Base-by-base conservation (phyloP, 2,113 vertebrate species). In the Plecotus auritus region DNA sequence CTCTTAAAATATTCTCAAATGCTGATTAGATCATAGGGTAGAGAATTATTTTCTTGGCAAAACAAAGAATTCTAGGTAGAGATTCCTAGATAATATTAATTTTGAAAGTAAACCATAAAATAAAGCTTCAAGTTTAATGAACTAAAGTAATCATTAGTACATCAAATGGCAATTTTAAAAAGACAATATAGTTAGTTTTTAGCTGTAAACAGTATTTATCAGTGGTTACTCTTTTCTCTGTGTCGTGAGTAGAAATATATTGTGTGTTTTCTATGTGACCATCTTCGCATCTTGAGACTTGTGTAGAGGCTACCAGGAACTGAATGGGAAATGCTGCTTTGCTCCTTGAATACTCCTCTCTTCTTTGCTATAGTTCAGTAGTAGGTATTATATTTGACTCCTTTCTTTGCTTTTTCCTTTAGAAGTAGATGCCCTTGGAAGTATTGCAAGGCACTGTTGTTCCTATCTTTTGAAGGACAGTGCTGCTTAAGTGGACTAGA, bases 1-100 rank as follows among this genome's bases (percentile, higher is more conserved):
- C 69, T 59, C 84, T 87, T 54, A 88, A 28, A 45, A 42, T 67
- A 88, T 82, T 92, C 78, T 80, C 74, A 45, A 42, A 22, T 86
- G 83, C 59, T 88, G 64, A 85, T 32, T 84, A 67, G 85, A 77
- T 90, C 85, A 16, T 84, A 12, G 37, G 54, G 3, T 93, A 4
- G 30, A 73, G 4, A 89, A 78, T 88, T 94, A 56, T 91, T 90
- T 78, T 95, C 87, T 87, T 95, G 49, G 56, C 69, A 93, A 94
- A 94, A 59, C 80, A 93, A 51, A n/a, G 93, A 92, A 88, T 80
- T 93, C 59, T 49, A 77, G 32, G 56, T 74, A 70, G 49, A 51
- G 56, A 51, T 93, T 89, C n/a, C 61, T 81, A 88, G 70, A 26
- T 91, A 94, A 85, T 26, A 70, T 4, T 51, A 47, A 49, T 45